Base-by-base conservation (phyloP, 2,797 vertebrate genomes). In the Alfaro cultratus region DNA sequence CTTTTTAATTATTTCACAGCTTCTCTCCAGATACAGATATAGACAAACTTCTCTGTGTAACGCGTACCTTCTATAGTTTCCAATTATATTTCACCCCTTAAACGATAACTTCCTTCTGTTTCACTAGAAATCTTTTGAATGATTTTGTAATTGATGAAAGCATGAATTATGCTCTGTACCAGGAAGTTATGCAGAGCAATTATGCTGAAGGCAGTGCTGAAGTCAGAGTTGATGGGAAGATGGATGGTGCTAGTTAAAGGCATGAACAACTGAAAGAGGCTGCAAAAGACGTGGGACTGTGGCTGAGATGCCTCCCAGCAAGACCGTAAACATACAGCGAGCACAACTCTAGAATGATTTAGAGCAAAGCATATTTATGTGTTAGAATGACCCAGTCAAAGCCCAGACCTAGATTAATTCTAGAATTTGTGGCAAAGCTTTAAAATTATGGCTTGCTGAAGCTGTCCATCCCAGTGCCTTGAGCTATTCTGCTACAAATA, bases 141-240 rank as follows among this genome's bases (percentile, higher is more conserved):
- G 53, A n/a, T 55, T 55, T 12, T 31, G 13, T 60, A 60, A 60
- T 29, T 16, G 1, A 31, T 16, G 5, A 60, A 60, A 60, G n/a
- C 29, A 60, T 31, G 29, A 60, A 31, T 60, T 60, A 2, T 60
- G 57, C 57, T 60, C 57, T 31, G 57, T 31, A 16, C 57, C 29
- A 60, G 57, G 13, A 60, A 31, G 57, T 16, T 16, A 29, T 60
- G 57, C 57, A 16, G 13, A 2, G 57, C 29, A 60, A 60, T 60
- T 60, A n/a, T 31, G 57, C 3, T 13, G 57, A 60, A 60, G 13
- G 57, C 13, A 5, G 5, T 31, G 57, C n/a, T 31, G 29, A 13
- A 60, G 57, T 60, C n/a, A 60, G 29, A 60, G n/a, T 60, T 60
- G n/a, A 60, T 60, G n/a, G 57, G 57, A 60, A 31, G 57, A 60